Percentiles rank a stretch among this genome's conserved stretches.
These are phyloP conservation scores for Octopus sinensis DNA, from an alignment of 1,140 invertebrate genomes.

Conservation along the genomic window DNA sequence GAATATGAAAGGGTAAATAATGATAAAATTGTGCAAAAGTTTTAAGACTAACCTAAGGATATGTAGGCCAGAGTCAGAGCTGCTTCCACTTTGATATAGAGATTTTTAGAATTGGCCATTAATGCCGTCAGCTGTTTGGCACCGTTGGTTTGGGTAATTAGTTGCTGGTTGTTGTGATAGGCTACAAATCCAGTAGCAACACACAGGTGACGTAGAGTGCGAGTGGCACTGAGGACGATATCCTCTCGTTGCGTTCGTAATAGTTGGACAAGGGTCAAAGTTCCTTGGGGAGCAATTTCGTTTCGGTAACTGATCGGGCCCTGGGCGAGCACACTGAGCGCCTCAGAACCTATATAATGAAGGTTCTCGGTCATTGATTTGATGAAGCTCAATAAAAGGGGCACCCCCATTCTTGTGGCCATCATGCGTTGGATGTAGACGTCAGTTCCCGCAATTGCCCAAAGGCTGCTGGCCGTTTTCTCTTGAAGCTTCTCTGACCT, in stretches of 20 bases:
- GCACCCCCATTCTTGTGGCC: conserved; percentile 51
- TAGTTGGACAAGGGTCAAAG: conserved; percentile 46
- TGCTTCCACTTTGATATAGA: conserved; percentile 52
- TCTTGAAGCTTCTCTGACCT: conserved; percentile 42
- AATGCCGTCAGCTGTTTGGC: conserved; percentile 50
- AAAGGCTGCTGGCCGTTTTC: conserved; percentile 52
- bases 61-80: conserved; percentile 50
- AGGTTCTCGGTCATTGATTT: conserved; percentile 50
- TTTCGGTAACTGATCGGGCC: conserved; percentile 48
- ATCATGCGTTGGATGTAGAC: conserved; percentile 48
- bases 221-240: conserved; percentile 52
- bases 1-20: no score
- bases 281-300: conserved; percentile 50
- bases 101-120: conserved; percentile 50
- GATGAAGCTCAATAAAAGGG: conserved; percentile 51
- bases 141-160: conserved; percentile 45
- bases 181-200: conserved; percentile 53
- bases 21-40: background rate
- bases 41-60: conserved; percentile 42
- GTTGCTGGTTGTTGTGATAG: conserved; percentile 47
- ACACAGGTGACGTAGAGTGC: conserved; percentile 49
- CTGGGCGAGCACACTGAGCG: conserved; percentile 49
- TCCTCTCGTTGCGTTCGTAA: conserved; percentile 48
- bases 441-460: conserved; percentile 53
- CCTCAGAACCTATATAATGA: conserved; percentile 54